Evolutionary conservation across 2,113 vertebrate species (phyloP).

Genomic region (Trichechus manatus): DNA sequence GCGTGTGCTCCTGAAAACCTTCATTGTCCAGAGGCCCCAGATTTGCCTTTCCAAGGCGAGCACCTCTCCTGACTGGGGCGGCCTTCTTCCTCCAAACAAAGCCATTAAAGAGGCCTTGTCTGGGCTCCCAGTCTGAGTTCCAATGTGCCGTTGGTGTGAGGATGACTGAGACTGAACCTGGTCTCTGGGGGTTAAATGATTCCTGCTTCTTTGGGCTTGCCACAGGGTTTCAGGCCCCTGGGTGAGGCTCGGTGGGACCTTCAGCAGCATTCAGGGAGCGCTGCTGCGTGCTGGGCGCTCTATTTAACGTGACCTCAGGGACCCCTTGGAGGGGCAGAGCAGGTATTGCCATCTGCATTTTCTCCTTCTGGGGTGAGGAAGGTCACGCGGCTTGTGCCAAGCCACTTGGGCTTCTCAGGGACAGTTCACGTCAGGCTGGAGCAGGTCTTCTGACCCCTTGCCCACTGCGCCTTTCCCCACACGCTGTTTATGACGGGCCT

Average conservation of each 20-base stretch:
- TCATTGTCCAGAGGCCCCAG: background rate
- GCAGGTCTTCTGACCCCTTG: background rate
- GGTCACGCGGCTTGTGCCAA: background rate
- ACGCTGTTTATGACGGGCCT: background rate
- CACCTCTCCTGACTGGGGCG: background rate
- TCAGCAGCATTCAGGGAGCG: fast-evolving
- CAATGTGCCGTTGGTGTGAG: too few relatives aligned
- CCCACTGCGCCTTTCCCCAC: background rate
- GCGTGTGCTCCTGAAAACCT: background rate
- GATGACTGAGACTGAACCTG: background rate
- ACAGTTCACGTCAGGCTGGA: background rate
- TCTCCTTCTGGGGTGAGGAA: background rate
- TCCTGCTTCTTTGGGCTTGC: background rate
- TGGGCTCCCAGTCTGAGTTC: background rate
- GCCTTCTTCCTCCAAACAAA: background rate
- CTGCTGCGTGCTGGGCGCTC: background rate
- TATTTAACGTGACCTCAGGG: background rate
- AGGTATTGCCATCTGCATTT: fast-evolving
- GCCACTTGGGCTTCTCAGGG: background rate
- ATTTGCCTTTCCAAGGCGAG: slow-evolving; percentile 46
- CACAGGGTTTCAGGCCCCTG: background rate
- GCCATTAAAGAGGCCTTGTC: background rate
- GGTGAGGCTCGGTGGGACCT: background rate
- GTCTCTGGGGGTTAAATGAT: background rate
- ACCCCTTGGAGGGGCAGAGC: background rate